Base-by-base conservation (phyloP, 2,113 vertebrate genomes). In the Cynopterus brachyotis region DNA sequence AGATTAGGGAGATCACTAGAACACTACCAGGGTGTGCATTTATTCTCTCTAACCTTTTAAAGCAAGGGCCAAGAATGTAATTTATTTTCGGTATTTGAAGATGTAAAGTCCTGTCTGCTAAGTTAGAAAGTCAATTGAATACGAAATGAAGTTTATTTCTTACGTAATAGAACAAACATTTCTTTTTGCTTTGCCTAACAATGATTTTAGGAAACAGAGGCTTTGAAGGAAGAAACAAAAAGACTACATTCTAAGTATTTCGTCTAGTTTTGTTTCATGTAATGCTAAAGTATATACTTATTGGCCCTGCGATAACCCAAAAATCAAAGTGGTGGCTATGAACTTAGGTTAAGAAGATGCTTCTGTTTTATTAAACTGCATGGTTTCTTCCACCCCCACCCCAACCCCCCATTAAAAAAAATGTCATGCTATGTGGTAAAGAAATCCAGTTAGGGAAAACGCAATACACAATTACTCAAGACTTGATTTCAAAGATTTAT, bases 71-170 rank as follows among this genome's bases (percentile, higher is more conserved):
- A 98, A 98, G 98, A 99, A 99, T 99, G 98, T 98, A 98, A 98
- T 98, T 98, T 99, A 98, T 98, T 98, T 97, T 94, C 98, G 76
- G 76, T 97, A 98, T 99, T 99, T 99, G 98, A 98, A 98, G 98
- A 98, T 98, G 98, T 97, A 98, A 98, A 98, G 97, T 98, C 97
- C 97, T 98, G 98, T 97, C 98, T 98, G 96, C 98, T 93, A 97
- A 99, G 98, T 98, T 98, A 98, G 98, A 98, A 99, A 99, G 98
- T 99, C 99, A 99, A 98, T 98, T 98, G 98, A 99, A 99, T 98
- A 97, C 97, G 96, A 98, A 98, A 98, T 92, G 98, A 94, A 94
- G 97, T 96, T 98, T 37, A 97, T 96, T 98, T 93, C 96, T 72
- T 96, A 89, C 1, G n/a, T 96, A 98, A 98, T 40, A 80, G 95